Evolutionary conservation across 2,888 invertebrate species (phyloP), one percentile per base, ranked within the genome.

Genomic region (Danaus chrysippus): DNA sequence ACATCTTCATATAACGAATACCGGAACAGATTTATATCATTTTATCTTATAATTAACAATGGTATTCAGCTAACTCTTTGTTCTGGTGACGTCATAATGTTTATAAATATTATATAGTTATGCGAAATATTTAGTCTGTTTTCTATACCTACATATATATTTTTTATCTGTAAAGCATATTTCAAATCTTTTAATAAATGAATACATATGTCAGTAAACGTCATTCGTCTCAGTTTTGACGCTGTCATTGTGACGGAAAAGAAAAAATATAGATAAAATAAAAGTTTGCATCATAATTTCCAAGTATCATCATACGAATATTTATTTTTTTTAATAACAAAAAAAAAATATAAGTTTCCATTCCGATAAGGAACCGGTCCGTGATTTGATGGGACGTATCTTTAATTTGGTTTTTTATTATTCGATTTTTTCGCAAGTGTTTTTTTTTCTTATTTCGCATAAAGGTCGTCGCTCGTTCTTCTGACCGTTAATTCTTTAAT

Each of bases 401-500:
- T n/a, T 43, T 43, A 11, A n/a, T 43, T 43, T 12, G 43, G 43
- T 43, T 43, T 43, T n/a, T 43, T 43, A 12, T 43, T n/a, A 10
- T 43, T 12, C 43, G 17, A 10, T 49, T 49, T 15, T 10, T 17
- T 15, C 9, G 10, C 49, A 17, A 10, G 17, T 49, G 49, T 55
- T 58, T 63, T 34, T 56, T 42, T 19, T 42, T 23, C 19, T 54
- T 53, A 44, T 44, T 10, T 23, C 56, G 52, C 42, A 57, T 41
- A 49, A 52, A 59, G 64, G 66, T 66, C 66, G 59, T 66, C 59
- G 66, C 53, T 59, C 61, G 54, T 43, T 59, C 59, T 59, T 12
- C 66, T 64, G 61, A 44, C 58, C 65, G 61, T 19, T 43, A 10
- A 23, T 57, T 44, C 42, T 17, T 49, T 54, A 15, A 34, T 34